Conservation (phyloP, 2,113 vertebrate species). For the Centrocercus urophasianus region DNA sequence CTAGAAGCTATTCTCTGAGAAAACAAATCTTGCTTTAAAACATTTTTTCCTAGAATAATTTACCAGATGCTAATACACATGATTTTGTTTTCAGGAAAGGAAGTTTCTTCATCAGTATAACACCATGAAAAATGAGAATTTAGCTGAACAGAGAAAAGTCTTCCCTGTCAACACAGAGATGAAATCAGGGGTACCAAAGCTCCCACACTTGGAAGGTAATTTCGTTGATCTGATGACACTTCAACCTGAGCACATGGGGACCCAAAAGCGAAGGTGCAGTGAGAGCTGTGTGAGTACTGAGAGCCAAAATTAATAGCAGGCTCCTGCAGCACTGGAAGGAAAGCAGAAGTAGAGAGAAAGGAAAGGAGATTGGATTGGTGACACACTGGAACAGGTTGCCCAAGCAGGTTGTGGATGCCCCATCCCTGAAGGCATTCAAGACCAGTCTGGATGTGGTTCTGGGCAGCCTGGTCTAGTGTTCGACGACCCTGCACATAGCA, state of each 20-base stretch:
- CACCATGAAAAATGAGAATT: not conserved
- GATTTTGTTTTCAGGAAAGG: not conserved
- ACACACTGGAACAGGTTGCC: no score
- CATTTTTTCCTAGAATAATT: not conserved
- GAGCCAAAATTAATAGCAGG: not conserved
- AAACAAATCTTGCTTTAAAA: not conserved
- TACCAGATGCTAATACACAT: not conserved
- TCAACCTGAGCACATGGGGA: not conserved
- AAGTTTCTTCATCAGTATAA: not conserved
- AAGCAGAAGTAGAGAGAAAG: not conserved
- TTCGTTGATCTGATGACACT: not conserved
- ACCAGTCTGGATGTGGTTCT: no score
- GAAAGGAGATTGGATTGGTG: not conserved
- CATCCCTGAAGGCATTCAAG: no score
- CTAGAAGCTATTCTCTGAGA: not conserved
- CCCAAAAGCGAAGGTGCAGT: not conserved
- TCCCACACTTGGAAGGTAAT: not conserved
- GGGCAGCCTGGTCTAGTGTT: no score
- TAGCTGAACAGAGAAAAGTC: not conserved
- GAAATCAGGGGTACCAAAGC: not conserved
- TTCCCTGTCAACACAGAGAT: not conserved
- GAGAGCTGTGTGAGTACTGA: not conserved
- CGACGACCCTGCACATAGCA: no score
- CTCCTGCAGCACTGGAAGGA: not conserved
- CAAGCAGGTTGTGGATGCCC: no score